Evolutionary conservation across 2,888 invertebrate species (phyloP).

Genomic region (Hemaris fuciformis): DNA sequence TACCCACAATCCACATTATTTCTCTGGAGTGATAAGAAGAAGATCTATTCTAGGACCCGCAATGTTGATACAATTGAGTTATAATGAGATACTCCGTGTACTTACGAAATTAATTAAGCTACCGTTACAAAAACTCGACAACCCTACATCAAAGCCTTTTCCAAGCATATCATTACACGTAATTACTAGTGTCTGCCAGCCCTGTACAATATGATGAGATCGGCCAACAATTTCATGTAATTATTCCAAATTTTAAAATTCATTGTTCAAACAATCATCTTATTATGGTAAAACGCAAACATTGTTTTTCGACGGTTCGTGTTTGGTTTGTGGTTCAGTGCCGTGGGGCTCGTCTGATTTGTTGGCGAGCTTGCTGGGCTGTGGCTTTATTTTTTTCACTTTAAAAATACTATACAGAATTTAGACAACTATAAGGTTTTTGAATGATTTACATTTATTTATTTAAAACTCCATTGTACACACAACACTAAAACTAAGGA

Average conservation of each 20-base stretch:
- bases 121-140: neutral
- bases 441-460: no score
- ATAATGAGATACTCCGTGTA: neutral
- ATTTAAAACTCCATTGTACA: no score
- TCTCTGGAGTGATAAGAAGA: no score
- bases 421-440: no score
- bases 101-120: neutral
- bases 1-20: no score
- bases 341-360: neutral
- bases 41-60: no score
- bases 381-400: neutral
- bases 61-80: neutral
- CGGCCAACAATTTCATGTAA: neutral
- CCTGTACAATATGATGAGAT: neutral
- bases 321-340: constrained; percentile 10
- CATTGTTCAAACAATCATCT: constrained; percentile 46
- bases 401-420: neutral
- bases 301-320: constrained; percentile 30
- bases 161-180: neutral
- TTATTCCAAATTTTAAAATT: constrained; percentile 23
- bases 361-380: neutral
- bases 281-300: constrained; percentile 36
- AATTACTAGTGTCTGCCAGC: neutral
- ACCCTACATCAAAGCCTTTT: neutral
- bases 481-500: no score